phyloP scores from a whole-genome alignment of 2,113 vertebrate genomes.

The Agapornis roseicollis region DNA sequence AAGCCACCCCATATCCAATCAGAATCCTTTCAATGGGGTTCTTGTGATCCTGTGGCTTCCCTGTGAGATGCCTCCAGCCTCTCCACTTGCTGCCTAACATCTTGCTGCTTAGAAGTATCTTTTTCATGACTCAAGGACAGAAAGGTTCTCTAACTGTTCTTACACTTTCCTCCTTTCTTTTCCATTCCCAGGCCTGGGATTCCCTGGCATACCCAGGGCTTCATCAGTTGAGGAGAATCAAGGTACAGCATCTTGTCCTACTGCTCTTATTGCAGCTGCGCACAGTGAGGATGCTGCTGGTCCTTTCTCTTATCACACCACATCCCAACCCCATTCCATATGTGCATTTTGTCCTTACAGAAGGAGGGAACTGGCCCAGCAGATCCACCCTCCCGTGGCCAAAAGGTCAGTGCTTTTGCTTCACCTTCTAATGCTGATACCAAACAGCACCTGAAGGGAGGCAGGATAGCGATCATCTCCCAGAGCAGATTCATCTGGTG shows the following conservation, averaged over 20 bases:
- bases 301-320: neutral
- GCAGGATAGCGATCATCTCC: neutral
- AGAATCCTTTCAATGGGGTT: accelerated
- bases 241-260: neutral
- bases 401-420: constrained; percentile 38
- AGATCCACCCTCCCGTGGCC: neutral
- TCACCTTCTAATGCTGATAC: neutral
- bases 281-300: neutral
- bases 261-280: accelerated
- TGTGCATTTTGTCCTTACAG: neutral
- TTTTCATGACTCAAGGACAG: neutral
- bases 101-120: neutral
- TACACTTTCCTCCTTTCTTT: neutral
- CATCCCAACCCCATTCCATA: neutral
- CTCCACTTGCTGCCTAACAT: neutral
- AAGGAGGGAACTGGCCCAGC: neutral
- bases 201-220: constrained; percentile 38
- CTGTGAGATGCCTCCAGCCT: neutral
- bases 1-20: neutral
- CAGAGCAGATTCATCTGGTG: neutral
- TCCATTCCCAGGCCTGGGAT: too few relatives aligned
- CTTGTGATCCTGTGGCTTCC: neutral
- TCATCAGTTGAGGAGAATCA: neutral
- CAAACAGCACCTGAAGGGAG: accelerated
- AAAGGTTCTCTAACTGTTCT: neutral